Evolutionary conservation across 1,140 invertebrate genomes (phyloP).

Genomic region (Drosophila sp.): DNA sequence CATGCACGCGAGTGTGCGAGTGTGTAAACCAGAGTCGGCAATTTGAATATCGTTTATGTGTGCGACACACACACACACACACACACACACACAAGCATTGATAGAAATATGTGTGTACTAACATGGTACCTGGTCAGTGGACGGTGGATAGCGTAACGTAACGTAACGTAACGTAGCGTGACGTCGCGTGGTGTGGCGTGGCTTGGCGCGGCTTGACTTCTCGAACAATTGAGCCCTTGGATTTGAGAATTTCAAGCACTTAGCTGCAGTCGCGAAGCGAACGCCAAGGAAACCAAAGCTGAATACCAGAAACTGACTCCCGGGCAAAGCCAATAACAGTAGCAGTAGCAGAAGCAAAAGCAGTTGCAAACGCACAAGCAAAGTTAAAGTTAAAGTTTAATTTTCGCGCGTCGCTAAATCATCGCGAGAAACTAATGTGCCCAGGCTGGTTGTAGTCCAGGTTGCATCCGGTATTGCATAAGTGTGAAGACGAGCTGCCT

Average conservation of each 20-base stretch:
- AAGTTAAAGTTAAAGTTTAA: slow-evolving; percentile 12
- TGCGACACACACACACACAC: slow-evolving; percentile 44
- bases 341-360: no score
- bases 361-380: slow-evolving; percentile 3
- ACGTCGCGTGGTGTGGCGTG: slow-evolving; percentile 49
- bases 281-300: slow-evolving; percentile 73
- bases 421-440: not conserved
- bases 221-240: slow-evolving; percentile 25
- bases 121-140: slow-evolving; percentile 50
- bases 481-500: slow-evolving; percentile 36
- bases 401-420: slow-evolving; percentile 1
- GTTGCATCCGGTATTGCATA: slow-evolving; percentile 41
- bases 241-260: slow-evolving; percentile 48
- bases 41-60: slow-evolving; percentile 75
- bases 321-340: slow-evolving; percentile 3
- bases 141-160: slow-evolving; percentile 63
- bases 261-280: slow-evolving; percentile 64
- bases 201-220: slow-evolving; percentile 1
- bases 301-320: slow-evolving; percentile 38
- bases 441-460: not conserved
- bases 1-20: slow-evolving; percentile 15
- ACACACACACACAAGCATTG: not conserved
- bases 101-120: not conserved
- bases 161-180: slow-evolving; percentile 55
- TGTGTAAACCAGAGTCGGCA: slow-evolving; percentile 38